Percentiles rank a stretch among this genome's conserved stretches.
These are phyloP conservation scores for Hippoglossus stenolepis DNA, from an alignment of 2,113 vertebrate species.

Conservation along the genomic window DNA sequence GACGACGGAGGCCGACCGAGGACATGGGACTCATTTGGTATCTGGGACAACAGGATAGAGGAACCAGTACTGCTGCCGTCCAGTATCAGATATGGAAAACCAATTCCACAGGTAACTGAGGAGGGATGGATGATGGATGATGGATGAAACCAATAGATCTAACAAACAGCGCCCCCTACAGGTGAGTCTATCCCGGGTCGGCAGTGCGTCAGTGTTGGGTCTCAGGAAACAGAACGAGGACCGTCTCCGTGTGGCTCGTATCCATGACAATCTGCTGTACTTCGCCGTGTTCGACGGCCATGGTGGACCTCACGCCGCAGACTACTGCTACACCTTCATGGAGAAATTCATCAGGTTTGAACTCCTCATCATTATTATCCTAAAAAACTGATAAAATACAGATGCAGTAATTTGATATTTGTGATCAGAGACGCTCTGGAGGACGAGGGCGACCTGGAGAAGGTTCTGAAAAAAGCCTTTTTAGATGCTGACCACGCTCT, in stretches of 20 bases:
- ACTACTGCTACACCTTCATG: slow-evolving; percentile 92
- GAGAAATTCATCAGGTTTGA: slow-evolving; percentile 86
- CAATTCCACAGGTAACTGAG: slow-evolving; percentile 81
- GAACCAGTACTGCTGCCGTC: slow-evolving; percentile 91
- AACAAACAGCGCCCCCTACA: slow-evolving; percentile 28
- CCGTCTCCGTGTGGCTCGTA: slow-evolving; percentile 80
- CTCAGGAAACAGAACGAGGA: slow-evolving; percentile 91
- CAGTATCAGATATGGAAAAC: slow-evolving; percentile 89
- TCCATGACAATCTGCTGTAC: slow-evolving; percentile 87
- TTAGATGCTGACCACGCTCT: slow-evolving; percentile 90
- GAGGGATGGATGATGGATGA: neutral
- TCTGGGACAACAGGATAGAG: slow-evolving; percentile 93
- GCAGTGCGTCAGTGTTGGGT: slow-evolving; percentile 85
- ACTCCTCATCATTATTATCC: neutral
- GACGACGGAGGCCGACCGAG: slow-evolving; percentile 79
- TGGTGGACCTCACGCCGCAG: slow-evolving; percentile 87
- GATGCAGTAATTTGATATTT: neutral
- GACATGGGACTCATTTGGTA: slow-evolving; percentile 92
- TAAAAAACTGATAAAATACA: neutral
- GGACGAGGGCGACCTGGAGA: slow-evolving; percentile 91
- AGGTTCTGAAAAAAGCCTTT: slow-evolving; percentile 90
- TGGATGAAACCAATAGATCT: neutral
- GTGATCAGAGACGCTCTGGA: slow-evolving; percentile 86
- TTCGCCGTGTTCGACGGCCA: slow-evolving; percentile 93
- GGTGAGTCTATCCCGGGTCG: slow-evolving; percentile 87